These are phyloP conservation scores for Pica pica DNA, from an alignment of 2,113 vertebrate species.

Conservation along the genomic window DNA sequence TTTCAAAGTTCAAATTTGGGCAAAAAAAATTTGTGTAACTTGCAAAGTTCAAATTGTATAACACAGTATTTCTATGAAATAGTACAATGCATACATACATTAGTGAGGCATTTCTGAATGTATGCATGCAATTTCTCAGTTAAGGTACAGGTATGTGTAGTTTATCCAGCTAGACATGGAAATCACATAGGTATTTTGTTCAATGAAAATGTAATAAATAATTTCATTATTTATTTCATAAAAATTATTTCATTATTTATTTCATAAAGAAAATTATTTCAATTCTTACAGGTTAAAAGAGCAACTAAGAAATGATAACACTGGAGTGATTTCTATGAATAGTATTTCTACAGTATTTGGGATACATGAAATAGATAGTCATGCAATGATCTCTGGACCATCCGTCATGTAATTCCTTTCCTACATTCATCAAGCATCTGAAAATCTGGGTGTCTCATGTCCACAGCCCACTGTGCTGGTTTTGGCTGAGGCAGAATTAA, in stretches of 20 bases:
- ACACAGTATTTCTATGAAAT: background rate
- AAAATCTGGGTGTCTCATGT: background rate
- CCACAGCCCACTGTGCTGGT: background rate
- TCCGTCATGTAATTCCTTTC: background rate
- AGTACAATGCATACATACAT: rapidly evolving
- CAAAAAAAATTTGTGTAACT: background rate
- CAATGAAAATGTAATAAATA: background rate
- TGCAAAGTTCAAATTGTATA: background rate
- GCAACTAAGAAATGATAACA: background rate
- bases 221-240: background rate
- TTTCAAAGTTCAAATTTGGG: background rate
- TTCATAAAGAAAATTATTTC: background rate
- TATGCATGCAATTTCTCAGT: background rate
- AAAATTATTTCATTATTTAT: no score
- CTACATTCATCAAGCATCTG: background rate
- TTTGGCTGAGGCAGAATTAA: background rate
- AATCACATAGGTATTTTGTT: background rate
- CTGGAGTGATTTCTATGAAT: background rate
- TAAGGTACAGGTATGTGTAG: background rate
- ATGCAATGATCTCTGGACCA: background rate
- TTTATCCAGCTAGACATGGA: background rate
- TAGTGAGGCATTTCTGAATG: background rate
- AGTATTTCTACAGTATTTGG: background rate
- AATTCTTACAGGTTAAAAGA: background rate
- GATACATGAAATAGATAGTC: background rate